phyloP scores from a whole-genome alignment of 2,888 invertebrate genomes.

The Drosophila eohydei region DNA sequence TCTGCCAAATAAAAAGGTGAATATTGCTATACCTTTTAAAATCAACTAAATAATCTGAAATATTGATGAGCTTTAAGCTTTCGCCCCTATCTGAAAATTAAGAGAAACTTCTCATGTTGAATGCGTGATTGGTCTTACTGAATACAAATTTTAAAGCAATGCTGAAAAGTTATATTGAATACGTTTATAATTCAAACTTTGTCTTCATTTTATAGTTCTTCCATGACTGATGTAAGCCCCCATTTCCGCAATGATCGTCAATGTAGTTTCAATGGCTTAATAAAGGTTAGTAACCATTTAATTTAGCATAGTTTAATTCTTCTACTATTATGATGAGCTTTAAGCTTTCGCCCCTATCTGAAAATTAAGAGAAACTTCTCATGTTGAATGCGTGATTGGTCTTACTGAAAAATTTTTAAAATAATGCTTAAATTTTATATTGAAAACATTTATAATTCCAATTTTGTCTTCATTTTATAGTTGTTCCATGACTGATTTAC shows the following conservation, averaged over 20 bases:
- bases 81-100: conserved; percentile 71
- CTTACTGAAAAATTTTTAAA: conserved; percentile 70
- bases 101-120: conserved; percentile 76
- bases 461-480: background rate
- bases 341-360: conserved; percentile 83
- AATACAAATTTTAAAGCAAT: background rate
- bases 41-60: background rate
- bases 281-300: conserved; percentile 8
- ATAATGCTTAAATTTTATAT: no score
- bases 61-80: conserved; percentile 34
- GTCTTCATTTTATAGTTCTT: background rate
- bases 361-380: conserved; percentile 68
- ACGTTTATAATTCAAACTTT: background rate
- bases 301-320: background rate
- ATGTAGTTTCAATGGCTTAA: no score
- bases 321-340: conserved; percentile 65
- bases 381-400: conserved; percentile 83
- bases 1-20: conserved; percentile 14
- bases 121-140: conserved; percentile 70
- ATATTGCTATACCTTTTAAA: background rate
- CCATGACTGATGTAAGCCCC: no score
- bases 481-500: no score
- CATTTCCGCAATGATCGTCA: no score
- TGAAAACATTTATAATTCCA: no score
- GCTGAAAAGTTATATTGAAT: background rate